Conservation (phyloP, 2,888 invertebrate genomes). For the Nephrotoma guestfalica region DNA sequence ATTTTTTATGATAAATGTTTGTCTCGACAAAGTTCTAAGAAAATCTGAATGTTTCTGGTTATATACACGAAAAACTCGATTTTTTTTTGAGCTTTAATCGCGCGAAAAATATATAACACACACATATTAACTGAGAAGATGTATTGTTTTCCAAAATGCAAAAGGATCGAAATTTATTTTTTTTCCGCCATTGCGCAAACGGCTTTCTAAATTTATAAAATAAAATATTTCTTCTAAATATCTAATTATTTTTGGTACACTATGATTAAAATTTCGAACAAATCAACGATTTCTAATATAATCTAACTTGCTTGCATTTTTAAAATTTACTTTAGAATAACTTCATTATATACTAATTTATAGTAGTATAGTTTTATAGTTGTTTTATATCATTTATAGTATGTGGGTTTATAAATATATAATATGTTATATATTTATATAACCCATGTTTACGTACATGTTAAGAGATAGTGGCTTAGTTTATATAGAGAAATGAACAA, state of each 20-base stretch:
- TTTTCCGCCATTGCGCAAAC: background rate
- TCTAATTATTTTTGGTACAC: background rate
- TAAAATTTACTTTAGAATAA: background rate
- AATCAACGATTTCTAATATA: slow-evolving; percentile 2
- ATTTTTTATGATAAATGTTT: background rate
- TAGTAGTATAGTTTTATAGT: background rate
- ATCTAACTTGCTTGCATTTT: background rate
- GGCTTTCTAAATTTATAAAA: background rate
- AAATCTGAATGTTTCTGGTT: background rate
- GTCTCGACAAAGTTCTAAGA: background rate
- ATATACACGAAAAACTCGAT: background rate
- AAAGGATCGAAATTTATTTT: background rate
- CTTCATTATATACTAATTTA: background rate
- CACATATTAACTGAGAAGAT: background rate
- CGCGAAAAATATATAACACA: background rate
- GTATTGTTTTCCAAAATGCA: background rate
- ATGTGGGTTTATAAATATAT: background rate
- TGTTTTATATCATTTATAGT: background rate
- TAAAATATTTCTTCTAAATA: background rate
- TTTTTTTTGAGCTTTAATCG: background rate
- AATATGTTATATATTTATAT: background rate
- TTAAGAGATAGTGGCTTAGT: background rate
- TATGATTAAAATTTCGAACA: background rate
- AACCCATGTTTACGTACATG: background rate
- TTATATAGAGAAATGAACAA: background rate